These are phyloP conservation scores for Clarias batrachus DNA, from an alignment of 2,113 vertebrate genomes.

Conservation along the genomic window DNA sequence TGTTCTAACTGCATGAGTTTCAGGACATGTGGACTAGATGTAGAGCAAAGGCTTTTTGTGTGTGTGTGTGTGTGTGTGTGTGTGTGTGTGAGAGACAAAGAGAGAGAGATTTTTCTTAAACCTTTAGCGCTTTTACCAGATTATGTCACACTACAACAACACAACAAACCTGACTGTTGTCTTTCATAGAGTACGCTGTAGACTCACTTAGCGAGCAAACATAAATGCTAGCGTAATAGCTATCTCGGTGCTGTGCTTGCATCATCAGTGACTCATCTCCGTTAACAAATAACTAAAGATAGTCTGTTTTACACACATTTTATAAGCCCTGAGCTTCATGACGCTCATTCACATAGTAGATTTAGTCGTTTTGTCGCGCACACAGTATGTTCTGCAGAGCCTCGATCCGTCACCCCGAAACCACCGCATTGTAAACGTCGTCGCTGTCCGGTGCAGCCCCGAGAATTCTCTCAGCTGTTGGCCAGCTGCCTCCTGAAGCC, in stretches of 20 bases:
- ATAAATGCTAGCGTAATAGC: neutral
- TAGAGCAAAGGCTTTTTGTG: neutral
- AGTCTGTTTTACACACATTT: neutral
- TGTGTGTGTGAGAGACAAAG: too few species aligned
- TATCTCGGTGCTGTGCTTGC: neutral
- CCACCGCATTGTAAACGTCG: too few species aligned
- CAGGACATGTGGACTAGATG: neutral
- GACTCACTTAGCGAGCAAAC: neutral
- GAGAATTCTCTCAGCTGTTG: neutral
- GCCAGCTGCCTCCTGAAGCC: neutral
- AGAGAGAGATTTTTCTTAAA: too few species aligned
- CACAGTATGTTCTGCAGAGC: neutral
- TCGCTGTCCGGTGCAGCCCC: neutral
- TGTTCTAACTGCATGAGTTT: neutral
- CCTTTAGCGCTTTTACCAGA: neutral
- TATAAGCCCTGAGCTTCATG: neutral
- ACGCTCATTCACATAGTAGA: conserved; percentile 9
- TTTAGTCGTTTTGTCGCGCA: neutral
- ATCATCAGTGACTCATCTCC: neutral
- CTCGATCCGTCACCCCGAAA: too few species aligned
- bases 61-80: neutral
- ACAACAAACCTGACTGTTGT: neutral
- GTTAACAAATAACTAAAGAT: neutral
- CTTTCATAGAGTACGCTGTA: neutral
- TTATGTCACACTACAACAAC: neutral